Percentiles rank a stretch among this genome's conserved stretches.
Evolutionary conservation across 37 sponge, comb jelly and placozoan species (phyloP).

Genomic region (Axinella damicornis): DNA sequence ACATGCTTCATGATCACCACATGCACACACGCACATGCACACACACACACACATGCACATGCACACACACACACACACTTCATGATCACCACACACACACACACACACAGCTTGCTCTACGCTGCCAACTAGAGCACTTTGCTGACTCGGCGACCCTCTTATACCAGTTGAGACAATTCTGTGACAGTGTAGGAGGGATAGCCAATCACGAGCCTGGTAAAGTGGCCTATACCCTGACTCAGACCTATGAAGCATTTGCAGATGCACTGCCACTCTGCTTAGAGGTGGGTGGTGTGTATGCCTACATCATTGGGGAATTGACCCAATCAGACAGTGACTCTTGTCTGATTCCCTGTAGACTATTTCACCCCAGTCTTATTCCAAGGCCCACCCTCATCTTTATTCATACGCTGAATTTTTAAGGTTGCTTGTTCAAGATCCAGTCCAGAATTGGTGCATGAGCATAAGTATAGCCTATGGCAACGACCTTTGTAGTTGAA

Average conservation of each 20-base stretch:
- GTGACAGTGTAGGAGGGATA: not conserved
- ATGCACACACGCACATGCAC: too few relatives aligned
- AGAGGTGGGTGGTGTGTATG: too few relatives aligned
- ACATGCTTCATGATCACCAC: not conserved
- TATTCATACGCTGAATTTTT: too few relatives aligned
- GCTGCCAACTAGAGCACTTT: constrained; percentile 16
- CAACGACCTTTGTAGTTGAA: too few relatives aligned
- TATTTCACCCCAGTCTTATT: too few relatives aligned
- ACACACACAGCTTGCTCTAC: constrained; percentile 26
- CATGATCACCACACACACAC: not conserved
- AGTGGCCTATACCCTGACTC: not conserved
- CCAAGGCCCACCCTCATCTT: too few relatives aligned
- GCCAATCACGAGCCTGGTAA: not conserved
- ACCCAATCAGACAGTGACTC: too few relatives aligned
- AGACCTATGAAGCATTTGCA: constrained; percentile 49
- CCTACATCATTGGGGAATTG: too few relatives aligned
- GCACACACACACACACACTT: not conserved
- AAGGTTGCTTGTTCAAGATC: too few relatives aligned
- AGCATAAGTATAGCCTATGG: too few relatives aligned
- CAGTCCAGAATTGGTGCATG: too few relatives aligned
- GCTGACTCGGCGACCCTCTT: constrained; percentile 9
- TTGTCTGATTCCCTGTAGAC: too few relatives aligned
- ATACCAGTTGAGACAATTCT: constrained; percentile 16
- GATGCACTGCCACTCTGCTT: constrained; percentile 14
- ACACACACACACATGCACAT: not conserved